phyloP scores from a whole-genome alignment of 1,140 invertebrate species.

The Drosophila equinoxialis region DNA sequence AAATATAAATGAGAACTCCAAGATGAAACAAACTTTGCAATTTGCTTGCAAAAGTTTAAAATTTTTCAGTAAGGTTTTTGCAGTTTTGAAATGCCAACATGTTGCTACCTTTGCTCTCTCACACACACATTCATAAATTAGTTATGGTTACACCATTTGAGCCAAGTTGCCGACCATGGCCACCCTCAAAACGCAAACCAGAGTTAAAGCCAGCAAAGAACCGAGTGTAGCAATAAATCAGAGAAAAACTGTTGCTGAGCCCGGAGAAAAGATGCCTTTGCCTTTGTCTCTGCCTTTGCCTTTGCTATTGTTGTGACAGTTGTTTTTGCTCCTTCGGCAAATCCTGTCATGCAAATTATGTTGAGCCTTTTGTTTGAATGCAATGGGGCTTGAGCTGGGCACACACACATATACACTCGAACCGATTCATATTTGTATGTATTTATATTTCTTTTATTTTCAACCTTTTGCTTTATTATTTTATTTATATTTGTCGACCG shows the following conservation, averaged over 20 bases:
- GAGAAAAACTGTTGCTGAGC: slow-evolving; percentile 22
- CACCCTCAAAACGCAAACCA: slow-evolving; percentile 2
- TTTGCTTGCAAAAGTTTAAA: not conserved
- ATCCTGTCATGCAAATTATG: slow-evolving; percentile 33
- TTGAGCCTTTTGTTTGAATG: slow-evolving; percentile 29
- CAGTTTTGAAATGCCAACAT: not conserved
- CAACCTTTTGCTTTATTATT: slow-evolving; percentile 19
- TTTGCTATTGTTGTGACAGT: slow-evolving; percentile 37
- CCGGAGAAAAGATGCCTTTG: not conserved
- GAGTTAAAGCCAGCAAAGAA: slow-evolving; percentile 18
- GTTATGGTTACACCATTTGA: slow-evolving; percentile 28
- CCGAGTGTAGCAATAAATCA: slow-evolving; percentile 37
- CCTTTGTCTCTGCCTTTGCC: slow-evolving; percentile 14
- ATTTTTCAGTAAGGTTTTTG: not conserved
- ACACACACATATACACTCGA: not conserved
- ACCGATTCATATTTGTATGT: not conserved
- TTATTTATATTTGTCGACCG: not conserved
- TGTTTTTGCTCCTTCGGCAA: slow-evolving; percentile 20
- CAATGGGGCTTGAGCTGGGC: not conserved
- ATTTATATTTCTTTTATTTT: slow-evolving; percentile 1
- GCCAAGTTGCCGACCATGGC: slow-evolving; percentile 9
- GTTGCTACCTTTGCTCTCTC: slow-evolving; percentile 1
- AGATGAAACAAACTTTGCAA: not conserved
- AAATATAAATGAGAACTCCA: not conserved
- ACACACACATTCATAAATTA: slow-evolving; percentile 19